Conservation (phyloP, 2,888 invertebrate genomes). For the Xanthorhoe designata region DNA sequence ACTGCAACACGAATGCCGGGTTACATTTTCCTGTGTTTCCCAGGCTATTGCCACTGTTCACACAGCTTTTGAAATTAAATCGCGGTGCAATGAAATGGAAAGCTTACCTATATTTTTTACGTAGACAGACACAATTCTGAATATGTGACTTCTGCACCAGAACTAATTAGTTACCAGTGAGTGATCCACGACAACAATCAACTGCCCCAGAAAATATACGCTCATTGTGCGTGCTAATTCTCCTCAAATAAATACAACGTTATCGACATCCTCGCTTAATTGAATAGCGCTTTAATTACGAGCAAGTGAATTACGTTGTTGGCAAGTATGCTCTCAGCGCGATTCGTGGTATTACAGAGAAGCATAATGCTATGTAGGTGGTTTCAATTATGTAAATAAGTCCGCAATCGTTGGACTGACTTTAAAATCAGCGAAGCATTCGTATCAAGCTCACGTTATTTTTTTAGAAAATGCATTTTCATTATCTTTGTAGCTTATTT, state of each 20-base stretch:
- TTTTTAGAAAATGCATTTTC: not conserved
- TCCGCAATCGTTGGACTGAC: not conserved
- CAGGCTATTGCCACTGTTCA: not conserved
- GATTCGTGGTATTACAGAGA: slow-evolving; percentile 40
- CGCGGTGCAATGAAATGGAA: not conserved
- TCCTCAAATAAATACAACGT: slow-evolving; percentile 45
- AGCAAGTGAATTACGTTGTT: slow-evolving; percentile 50
- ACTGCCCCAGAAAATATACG: slow-evolving; percentile 39
- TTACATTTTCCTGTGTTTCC: not conserved
- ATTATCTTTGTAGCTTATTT: not conserved
- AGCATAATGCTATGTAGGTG: slow-evolving; percentile 29
- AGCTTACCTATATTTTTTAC: not conserved
- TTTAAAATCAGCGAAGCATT: not conserved
- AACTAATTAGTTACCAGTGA: slow-evolving; percentile 12
- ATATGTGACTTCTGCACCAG: not conserved
- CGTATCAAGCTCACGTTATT: not conserved
- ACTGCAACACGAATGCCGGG: not conserved
- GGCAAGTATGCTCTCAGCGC: slow-evolving; percentile 49
- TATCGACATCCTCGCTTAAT: slow-evolving; percentile 47
- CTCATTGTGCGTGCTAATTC: slow-evolving; percentile 29
- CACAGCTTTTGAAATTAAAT: not conserved
- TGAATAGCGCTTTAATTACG: slow-evolving; percentile 58
- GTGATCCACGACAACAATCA: slow-evolving; percentile 30
- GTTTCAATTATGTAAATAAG: slow-evolving; percentile 17
- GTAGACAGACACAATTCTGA: not conserved